Evolutionary conservation across 2,797 vertebrate genomes (phyloP).

Genomic region (Oophaga sylvatica): DNA sequence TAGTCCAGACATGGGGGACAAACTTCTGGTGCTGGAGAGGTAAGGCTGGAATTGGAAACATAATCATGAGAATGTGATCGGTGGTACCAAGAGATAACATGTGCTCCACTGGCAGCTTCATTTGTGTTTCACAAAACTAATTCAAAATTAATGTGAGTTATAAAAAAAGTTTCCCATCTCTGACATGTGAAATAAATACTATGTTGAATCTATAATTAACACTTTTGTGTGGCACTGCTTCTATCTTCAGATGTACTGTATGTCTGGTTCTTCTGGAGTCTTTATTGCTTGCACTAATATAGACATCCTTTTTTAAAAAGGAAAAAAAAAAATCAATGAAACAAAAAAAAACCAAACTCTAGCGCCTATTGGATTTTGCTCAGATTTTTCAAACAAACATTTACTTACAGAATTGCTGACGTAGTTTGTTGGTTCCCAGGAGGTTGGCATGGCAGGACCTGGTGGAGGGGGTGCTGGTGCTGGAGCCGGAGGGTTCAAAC

Average conservation of each 20-base stretch:
- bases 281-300: background rate
- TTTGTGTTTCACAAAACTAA: background rate
- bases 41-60: conserved; percentile 79
- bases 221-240: background rate
- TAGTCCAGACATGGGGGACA: conserved; percentile 97
- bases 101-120: background rate
- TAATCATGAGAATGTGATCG: background rate
- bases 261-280: background rate
- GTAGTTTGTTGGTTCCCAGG: conserved; percentile 87
- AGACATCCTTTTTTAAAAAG: too few species aligned
- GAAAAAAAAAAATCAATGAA: too few species aligned
- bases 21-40: conserved; percentile 94
- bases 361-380: background rate
- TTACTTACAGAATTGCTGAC: conserved; percentile 77
- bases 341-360: background rate
- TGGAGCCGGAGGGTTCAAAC: conserved; percentile 64
- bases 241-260: background rate
- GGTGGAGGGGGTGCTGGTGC: conserved; percentile 68
- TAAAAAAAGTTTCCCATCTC: background rate
- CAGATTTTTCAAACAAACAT: background rate
- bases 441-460: conserved; percentile 67
- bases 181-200: background rate
- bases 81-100: background rate
- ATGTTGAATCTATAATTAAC: background rate
- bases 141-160: background rate